Evolutionary conservation across 1,140 invertebrate species (phyloP).

Genomic region (Amphibalanus amphitrite): DNA sequence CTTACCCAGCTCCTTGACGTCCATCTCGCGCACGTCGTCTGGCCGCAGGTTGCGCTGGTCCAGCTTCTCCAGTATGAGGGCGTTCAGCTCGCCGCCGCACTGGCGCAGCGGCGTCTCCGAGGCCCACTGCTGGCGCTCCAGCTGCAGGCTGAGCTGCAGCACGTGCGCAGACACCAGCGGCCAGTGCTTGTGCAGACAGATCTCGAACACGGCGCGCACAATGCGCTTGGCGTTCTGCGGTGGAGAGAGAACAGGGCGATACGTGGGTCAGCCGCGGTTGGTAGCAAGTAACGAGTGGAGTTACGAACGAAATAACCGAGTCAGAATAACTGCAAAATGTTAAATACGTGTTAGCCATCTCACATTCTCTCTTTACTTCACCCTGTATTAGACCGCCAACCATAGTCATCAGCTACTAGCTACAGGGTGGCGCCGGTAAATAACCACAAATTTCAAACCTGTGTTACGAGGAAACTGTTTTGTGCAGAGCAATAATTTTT

Average conservation of each 20-base stretch:
- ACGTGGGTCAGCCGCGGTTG: no score
- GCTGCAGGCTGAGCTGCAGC: constrained; percentile 50
- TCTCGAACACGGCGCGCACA: constrained; percentile 81
- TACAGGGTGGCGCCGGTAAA: no score
- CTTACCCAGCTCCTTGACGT: constrained; percentile 61
- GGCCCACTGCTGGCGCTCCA: constrained; percentile 77
- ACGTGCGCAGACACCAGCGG: constrained; percentile 68
- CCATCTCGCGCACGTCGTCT: constrained; percentile 65
- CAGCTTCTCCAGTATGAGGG: constrained; percentile 61
- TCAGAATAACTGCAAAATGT: no score
- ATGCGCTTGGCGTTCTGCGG: constrained; percentile 87
- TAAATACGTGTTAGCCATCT: no score
- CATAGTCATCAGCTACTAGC: no score
- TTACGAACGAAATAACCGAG: no score
- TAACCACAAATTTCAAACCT: no score
- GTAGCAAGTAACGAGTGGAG: no score
- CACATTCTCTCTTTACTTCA: no score
- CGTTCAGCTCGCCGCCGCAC: constrained; percentile 38
- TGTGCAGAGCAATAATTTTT: no score
- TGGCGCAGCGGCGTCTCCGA: constrained; percentile 70
- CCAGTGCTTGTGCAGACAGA: constrained; percentile 74
- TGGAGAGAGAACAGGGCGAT: constrained; percentile 7
- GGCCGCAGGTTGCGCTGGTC: constrained; percentile 44
- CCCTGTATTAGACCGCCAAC: no score
- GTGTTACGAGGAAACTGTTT: no score